Percentiles rank a stretch among this genome's conserved stretches.
These are phyloP conservation scores for Sternotherus odoratus DNA, from an alignment of 2,797 vertebrate genomes.

Conservation along the genomic window DNA sequence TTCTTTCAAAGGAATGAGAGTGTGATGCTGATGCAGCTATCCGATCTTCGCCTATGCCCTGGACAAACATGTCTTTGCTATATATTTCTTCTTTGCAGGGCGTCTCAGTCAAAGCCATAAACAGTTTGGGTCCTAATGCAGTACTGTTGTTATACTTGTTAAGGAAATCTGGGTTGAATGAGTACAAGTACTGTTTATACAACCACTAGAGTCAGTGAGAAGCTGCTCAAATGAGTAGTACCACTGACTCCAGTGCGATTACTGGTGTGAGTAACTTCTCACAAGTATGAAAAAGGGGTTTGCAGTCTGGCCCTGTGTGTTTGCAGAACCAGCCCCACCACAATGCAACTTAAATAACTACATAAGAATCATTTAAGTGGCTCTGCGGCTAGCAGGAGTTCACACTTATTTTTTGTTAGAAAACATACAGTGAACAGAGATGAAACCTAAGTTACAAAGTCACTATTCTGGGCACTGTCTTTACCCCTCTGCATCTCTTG, in stretches of 20 bases:
- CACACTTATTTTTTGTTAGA: background rate
- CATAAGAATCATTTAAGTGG: background rate
- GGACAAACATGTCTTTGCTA: background rate
- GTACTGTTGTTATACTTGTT: background rate
- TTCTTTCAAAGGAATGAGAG: background rate
- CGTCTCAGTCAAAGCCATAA: background rate
- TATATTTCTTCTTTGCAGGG: background rate
- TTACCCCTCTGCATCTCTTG: background rate
- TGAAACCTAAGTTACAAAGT: background rate
- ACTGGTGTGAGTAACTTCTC: background rate
- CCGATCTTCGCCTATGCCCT: background rate
- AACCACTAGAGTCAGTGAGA: background rate
- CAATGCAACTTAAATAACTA: background rate
- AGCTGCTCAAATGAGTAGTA: background rate
- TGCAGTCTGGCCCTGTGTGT: background rate
- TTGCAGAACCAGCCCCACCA: background rate
- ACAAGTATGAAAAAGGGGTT: background rate
- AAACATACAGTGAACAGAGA: background rate
- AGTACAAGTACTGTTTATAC: background rate
- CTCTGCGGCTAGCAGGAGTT: background rate
- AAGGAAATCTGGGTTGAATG: background rate
- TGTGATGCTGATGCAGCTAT: background rate
- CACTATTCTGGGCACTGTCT: background rate
- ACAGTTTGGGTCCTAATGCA: background rate
- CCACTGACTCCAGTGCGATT: background rate